Base-by-base conservation (phyloP, 2,888 invertebrate species). In the Limenitis camilla region DNA sequence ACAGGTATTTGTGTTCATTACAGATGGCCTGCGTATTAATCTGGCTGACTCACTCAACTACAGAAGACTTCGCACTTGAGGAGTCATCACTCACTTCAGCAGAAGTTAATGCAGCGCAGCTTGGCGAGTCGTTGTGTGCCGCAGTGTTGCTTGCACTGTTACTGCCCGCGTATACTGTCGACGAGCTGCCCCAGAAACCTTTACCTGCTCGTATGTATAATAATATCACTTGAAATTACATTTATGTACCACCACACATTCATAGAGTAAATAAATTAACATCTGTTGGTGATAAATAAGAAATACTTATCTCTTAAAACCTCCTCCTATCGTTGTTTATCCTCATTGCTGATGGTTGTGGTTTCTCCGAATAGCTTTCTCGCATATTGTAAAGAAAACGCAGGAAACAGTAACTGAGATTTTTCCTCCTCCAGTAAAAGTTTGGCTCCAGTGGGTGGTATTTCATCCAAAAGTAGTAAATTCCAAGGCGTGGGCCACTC, bases 11-110 rank as follows among this genome's bases (percentile, higher is more conserved):
- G 11, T 5, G 10, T 19, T 9, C 8, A 4, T 7, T 10, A 10
- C 48, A 95, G 89, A 93, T 95, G 90, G 88, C 92, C 43, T 90
- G 92, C 54, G 92, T 95, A 38, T 91, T 93, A 71, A 88, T 95
- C 48, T 95, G 93, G 85, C 89, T 92, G 8, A 88, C 94, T 50
- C 89, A 90, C 67, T 89, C 91, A 48, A 71, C 89, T 0, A 87
- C 89, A 5, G 90, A 89, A 53, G 80, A 79, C 28, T 81, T 88
- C 55, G 63, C 80, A 10, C 64, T 88, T 52, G 85, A 77, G 44
- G 69, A 66, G 7, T 74, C 75, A 8, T 84, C 89, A 39, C 75
- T 92, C 59, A 90, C 89, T 27, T 78, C 74, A 7, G 89, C 89
- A 44, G 93, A 93, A 69, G 87, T 85, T 39, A 73, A 75, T 43